These are phyloP conservation scores for Pristionchus entomophagus DNA, from an alignment of 2,888 invertebrate species.

Conservation along the genomic window DNA sequence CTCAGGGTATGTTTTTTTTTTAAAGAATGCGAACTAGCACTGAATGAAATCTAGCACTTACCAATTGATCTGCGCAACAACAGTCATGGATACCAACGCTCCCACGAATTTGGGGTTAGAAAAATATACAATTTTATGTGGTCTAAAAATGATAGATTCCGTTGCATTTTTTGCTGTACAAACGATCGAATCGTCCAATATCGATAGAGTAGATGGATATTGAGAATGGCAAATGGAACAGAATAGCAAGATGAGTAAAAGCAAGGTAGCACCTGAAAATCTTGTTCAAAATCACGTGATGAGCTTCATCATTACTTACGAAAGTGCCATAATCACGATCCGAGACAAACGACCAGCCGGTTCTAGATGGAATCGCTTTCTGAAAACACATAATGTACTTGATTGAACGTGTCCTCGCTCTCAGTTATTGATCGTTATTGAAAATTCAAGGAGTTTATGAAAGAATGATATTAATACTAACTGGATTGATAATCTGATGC, in stretches of 20 bases:
- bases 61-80: not conserved
- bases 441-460: not conserved
- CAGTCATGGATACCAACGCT: not conserved
- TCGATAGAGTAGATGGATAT: not conserved
- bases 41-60: too few species aligned
- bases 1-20: not conserved
- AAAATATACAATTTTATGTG: not conserved
- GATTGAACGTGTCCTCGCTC: too few species aligned
- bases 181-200: not conserved
- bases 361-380: not conserved
- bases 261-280: not conserved
- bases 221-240: not conserved
- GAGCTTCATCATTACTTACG: not conserved
- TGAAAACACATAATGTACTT: too few species aligned
- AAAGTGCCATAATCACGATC: not conserved
- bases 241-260: not conserved
- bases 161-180: not conserved
- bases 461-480: not conserved
- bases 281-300: too few species aligned
- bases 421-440: too few species aligned
- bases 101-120: not conserved
- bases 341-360: not conserved
- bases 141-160: not conserved
- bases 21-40: too few species aligned
- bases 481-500: not conserved